phyloP scores from a whole-genome alignment of 1,140 invertebrate genomes.

The Lasaia peninsularis region DNA sequence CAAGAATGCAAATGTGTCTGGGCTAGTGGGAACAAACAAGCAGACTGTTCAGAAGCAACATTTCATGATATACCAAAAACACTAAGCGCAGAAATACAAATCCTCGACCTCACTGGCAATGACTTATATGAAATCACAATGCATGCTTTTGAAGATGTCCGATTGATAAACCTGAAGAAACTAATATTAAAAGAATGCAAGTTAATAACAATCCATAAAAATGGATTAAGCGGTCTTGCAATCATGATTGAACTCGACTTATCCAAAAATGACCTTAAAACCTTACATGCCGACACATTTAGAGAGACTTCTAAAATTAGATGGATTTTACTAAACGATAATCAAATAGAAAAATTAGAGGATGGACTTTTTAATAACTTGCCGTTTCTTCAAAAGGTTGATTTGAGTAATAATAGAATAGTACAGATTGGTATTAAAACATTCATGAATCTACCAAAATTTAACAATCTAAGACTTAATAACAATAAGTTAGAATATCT shows the following conservation, averaged over 20 bases:
- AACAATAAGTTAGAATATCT: slow-evolving; percentile 84
- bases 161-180: slow-evolving; percentile 89
- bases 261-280: slow-evolving; percentile 85
- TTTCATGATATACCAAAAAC: slow-evolving; percentile 83
- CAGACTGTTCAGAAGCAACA: slow-evolving; percentile 84
- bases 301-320: slow-evolving; percentile 82
- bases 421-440: slow-evolving; percentile 82
- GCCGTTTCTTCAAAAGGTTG: slow-evolving; percentile 84
- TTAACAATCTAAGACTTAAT: slow-evolving; percentile 83
- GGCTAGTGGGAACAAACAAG: slow-evolving; percentile 88
- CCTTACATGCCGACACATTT: slow-evolving; percentile 85
- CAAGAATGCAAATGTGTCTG: slow-evolving; percentile 86
- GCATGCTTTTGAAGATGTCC: slow-evolving; percentile 83
- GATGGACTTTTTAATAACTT: slow-evolving; percentile 87
- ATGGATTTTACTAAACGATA: slow-evolving; percentile 84
- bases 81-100: slow-evolving; percentile 86
- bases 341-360: slow-evolving; percentile 84
- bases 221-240: slow-evolving; percentile 85
- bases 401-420: slow-evolving; percentile 86
- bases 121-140: slow-evolving; percentile 80
- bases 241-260: slow-evolving; percentile 92
- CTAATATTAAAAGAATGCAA: slow-evolving; percentile 85
- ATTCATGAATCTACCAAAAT: slow-evolving; percentile 83
- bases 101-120: slow-evolving; percentile 87
- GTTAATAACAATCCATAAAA: slow-evolving; percentile 82